phyloP scores from a whole-genome alignment of 2,888 invertebrate species.

The Drosophila mulleri region DNA sequence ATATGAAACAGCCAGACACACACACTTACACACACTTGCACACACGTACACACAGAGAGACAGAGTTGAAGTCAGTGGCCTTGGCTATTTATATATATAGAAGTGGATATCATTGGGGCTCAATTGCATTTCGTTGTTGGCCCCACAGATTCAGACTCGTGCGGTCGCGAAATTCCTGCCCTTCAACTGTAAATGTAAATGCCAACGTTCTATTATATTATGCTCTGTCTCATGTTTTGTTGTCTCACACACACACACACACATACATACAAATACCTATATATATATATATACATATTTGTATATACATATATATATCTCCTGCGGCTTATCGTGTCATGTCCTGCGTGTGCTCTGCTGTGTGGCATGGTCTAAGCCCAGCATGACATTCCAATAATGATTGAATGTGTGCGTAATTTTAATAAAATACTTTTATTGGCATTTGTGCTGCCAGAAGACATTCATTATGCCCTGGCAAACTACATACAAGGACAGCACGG shows the following conservation, averaged over 20 bases:
- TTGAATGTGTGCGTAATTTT: constrained; percentile 81
- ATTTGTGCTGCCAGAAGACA: constrained; percentile 67
- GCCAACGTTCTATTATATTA: constrained; percentile 46
- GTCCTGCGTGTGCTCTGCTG: constrained; percentile 23
- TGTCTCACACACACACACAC: constrained; percentile 1
- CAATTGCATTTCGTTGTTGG: constrained; percentile 24
- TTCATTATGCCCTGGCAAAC: constrained; percentile 37
- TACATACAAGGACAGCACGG: constrained; percentile 26
- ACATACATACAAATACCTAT: not conserved
- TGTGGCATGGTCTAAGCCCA: constrained; percentile 40
- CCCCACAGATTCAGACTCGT: constrained; percentile 2
- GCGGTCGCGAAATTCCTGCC: constrained; percentile 8
- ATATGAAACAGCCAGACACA: not conserved
- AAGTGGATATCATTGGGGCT: constrained; percentile 26
- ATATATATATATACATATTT: not conserved
- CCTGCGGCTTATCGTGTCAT: constrained; percentile 39
- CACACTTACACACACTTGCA: not conserved
- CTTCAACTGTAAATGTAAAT: constrained; percentile 39
- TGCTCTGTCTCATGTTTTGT: constrained; percentile 29
- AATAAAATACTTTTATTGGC: constrained; percentile 81
- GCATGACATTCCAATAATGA: constrained; percentile 78
- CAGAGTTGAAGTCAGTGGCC: not conserved
- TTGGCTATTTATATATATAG: constrained; percentile 23
- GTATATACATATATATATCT: constrained; percentile 27
- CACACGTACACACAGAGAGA: not conserved